phyloP scores from a whole-genome alignment of 2,888 invertebrate genomes.

The Phymatocera aterrima region DNA sequence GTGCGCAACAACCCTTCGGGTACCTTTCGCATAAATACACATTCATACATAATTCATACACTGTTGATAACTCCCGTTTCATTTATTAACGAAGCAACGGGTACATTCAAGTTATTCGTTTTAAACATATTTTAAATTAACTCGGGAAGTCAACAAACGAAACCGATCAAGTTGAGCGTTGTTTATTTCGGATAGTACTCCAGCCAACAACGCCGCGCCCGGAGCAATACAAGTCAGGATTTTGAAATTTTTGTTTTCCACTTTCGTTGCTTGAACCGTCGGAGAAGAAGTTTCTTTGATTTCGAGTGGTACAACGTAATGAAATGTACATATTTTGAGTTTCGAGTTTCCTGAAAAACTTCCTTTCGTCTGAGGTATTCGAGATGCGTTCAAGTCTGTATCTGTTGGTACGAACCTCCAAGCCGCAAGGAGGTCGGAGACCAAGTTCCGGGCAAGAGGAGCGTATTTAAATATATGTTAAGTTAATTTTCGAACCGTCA shows the following conservation, averaged over 20 bases:
- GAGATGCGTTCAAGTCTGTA: no score
- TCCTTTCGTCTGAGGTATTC: no score
- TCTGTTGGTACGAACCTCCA: no score
- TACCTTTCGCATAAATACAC: neutral
- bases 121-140: constrained; percentile 1
- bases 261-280: no score
- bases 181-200: neutral
- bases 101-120: neutral
- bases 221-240: no score
- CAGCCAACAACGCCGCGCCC: no score
- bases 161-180: constrained; percentile 15
- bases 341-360: no score
- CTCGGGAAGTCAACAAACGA: neutral
- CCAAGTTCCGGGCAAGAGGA: neutral
- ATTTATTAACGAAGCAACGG: neutral
- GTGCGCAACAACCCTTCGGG: neutral
- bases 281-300: no score
- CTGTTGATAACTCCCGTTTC: neutral
- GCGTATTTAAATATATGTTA: constrained; percentile 35
- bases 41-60: neutral
- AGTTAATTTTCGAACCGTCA: constrained; percentile 16
- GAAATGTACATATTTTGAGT: no score
- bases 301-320: no score
- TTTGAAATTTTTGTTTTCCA: no score
- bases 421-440: no score